Conservation (phyloP, 2,113 vertebrate species). For the Rhineura floridana region DNA sequence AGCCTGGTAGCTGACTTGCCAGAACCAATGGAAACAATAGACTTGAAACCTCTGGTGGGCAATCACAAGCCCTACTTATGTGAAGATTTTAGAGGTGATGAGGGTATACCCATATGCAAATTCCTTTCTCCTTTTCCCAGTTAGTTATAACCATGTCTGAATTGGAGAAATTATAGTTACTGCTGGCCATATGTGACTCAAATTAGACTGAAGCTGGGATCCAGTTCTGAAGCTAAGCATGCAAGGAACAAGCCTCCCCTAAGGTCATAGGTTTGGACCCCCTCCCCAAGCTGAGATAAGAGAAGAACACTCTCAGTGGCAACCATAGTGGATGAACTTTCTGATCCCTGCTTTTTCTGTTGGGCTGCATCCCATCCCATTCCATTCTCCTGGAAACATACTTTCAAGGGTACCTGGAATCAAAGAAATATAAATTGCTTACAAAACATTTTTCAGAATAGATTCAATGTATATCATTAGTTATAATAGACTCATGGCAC, state of each 20-base stretch:
- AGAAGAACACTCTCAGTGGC: neutral
- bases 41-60: neutral
- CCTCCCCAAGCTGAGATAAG: neutral
- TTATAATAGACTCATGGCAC: neutral
- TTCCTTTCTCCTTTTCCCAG: neutral
- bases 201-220: neutral
- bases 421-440: neutral
- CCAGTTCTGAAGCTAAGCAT: neutral
- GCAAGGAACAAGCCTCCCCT: neutral
- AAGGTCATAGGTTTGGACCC: neutral
- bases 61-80: neutral
- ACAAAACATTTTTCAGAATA: neutral
- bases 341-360: neutral
- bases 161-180: neutral
- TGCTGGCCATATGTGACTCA: neutral
- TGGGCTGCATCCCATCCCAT: neutral
- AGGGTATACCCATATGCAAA: neutral
- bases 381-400: constrained; percentile 4
- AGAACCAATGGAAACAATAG: neutral
- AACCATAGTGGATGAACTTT: neutral
- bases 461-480: neutral
- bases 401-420: neutral
- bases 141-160: neutral
- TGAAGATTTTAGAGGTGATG: neutral
- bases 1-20: neutral